Evolutionary conservation across 1,140 invertebrate species (phyloP), one percentile per base, ranked within the genome.

Genomic region (Artemia franciscana): DNA sequence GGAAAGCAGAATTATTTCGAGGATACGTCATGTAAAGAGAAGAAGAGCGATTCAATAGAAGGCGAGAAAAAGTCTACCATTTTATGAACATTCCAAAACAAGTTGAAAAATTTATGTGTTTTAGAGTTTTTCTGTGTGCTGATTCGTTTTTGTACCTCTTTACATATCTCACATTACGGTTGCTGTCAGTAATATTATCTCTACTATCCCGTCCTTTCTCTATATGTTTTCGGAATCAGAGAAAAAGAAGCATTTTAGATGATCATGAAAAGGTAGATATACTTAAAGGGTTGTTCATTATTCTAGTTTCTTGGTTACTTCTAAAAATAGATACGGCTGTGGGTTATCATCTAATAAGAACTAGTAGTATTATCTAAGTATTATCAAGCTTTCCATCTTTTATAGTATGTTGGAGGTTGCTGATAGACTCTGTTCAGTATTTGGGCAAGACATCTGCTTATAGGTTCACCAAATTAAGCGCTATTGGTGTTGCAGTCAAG

Each of bases 371-470:
- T 79, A 76, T 95, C 96, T 99, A 72, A 94, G 92, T 61, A 89
- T 97, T 59, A 97, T 99, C 71, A 99, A 99, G 72, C 76, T 99
- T 58, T 99, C 98, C 72, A 94, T 99, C 71, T 96, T 98, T 76
- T 99, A 93, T 73, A 99, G 98, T 76, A 98, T 99, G 91, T 75
- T 99, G 59, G 96, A 99, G 78, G 93, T 85, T 51, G 91, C 88
- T 21, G 94, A 98, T 76, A 78, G 89, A 66, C 76, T 99, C 58
- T 88, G 97, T 70, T 95, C 91, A 62, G 90, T 91, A 24, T 96
- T 98, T 79, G 94, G 94, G 3, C 95, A 98, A 77, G 95, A 99
- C n/a, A n/a, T n/a, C n/a, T n/a, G n/a, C n/a, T n/a, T n/a, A n/a
- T n/a, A n/a, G n/a, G n/a, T n/a, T n/a, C n/a, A n/a, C n/a, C n/a